Percentiles rank a stretch among this genome's conserved stretches.
Conservation (phyloP, 2,888 invertebrate species). For the Dynastes grantii region DNA sequence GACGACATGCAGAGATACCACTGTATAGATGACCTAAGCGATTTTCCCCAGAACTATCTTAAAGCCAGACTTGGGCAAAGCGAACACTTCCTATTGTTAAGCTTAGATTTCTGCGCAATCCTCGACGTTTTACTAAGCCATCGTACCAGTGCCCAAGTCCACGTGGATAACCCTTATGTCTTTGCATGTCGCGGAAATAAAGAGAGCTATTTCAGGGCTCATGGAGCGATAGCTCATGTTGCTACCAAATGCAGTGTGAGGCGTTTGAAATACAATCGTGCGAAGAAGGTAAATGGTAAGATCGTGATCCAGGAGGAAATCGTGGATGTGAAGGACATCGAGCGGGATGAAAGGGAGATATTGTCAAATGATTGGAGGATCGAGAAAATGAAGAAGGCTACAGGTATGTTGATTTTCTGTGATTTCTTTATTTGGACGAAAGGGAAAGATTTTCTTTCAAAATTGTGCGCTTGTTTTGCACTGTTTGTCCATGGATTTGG, state of each 20-base stretch:
- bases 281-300: background rate
- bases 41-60: conserved; percentile 22
- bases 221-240: background rate
- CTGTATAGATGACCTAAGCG: background rate
- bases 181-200: conserved; percentile 31
- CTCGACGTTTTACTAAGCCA: conserved; percentile 8
- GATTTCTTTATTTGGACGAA: too few relatives aligned
- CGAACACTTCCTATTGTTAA: background rate
- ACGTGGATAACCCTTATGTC: conserved; percentile 14
- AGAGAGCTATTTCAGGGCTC: conserved; percentile 14
- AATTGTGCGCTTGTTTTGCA: too few relatives aligned
- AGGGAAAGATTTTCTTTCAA: too few relatives aligned
- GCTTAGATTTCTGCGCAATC: conserved; percentile 17
- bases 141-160: conserved; percentile 9
- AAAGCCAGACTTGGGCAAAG: background rate
- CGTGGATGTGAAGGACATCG: conserved; percentile 8
- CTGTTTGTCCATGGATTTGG: too few relatives aligned
- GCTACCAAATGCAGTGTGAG: conserved; percentile 18
- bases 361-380: conserved; percentile 15
- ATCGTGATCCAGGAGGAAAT: conserved; percentile 15
- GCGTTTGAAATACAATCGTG: conserved; percentile 6
- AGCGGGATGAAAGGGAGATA: conserved; percentile 5
- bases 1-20: background rate
- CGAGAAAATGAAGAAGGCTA: background rate
- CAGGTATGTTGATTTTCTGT: conserved; percentile 3